Evolutionary conservation across 1,140 invertebrate species (phyloP).

Genomic region (Drosophila tsacasi): DNA sequence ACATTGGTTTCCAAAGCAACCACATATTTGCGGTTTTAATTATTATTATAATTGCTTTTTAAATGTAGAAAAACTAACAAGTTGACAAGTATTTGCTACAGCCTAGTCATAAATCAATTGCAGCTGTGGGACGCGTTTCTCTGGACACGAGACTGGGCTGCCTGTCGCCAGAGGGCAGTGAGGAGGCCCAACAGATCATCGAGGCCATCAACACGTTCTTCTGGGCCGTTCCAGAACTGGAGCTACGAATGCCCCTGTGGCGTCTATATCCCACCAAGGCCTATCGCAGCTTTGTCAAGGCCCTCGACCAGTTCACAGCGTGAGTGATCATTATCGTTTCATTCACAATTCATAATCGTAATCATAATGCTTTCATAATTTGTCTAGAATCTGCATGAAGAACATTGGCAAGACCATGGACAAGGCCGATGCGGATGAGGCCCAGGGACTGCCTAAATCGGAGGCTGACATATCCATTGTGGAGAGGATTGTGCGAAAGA

Average conservation of each 20-base stretch:
- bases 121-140: conserved; percentile 93
- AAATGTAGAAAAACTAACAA: background rate
- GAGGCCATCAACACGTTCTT: conserved; percentile 92
- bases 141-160: conserved; percentile 92
- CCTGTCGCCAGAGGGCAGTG: conserved; percentile 87
- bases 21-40: conserved; percentile 9
- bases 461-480: conserved; percentile 87
- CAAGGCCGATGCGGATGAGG: conserved; percentile 82
- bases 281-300: conserved; percentile 90
- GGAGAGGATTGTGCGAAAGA: conserved; percentile 88
- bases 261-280: conserved; percentile 90
- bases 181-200: conserved; percentile 91
- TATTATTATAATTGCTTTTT: background rate
- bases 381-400: conserved; percentile 87
- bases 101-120: background rate
- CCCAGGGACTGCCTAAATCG: conserved; percentile 69
- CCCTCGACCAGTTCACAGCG: conserved; percentile 90
- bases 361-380: background rate
- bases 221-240: conserved; percentile 91
- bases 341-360: background rate
- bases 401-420: conserved; percentile 87
- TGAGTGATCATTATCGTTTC: conserved; percentile 81
- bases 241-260: conserved; percentile 93
- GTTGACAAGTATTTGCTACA: background rate
- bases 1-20: conserved; percentile 2